A percentile compares a stretch with the other conserved stretches of the same genome.
Evolutionary conservation across 2,113 vertebrate genomes (phyloP).

Genomic region (Pseudopipra pipra): DNA sequence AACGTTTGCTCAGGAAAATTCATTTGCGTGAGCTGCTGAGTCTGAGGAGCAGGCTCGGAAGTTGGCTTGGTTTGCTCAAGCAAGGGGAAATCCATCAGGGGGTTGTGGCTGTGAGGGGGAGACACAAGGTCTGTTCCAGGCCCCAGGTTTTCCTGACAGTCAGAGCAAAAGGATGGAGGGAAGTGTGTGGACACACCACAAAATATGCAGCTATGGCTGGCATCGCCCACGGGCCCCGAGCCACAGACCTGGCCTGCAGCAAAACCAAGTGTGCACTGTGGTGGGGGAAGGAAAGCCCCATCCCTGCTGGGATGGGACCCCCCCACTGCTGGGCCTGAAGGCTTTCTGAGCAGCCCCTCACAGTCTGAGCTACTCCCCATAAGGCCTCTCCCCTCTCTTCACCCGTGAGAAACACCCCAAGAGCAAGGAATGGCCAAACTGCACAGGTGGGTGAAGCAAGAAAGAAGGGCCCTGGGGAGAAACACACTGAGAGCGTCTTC

Average conservation of each 20-base stretch:
- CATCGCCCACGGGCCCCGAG: accelerated
- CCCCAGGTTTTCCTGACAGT: background rate
- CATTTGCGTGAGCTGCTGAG: background rate
- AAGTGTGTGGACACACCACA: background rate
- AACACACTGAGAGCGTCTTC: background rate
- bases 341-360: background rate
- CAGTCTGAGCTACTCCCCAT: background rate
- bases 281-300: background rate
- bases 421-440: background rate
- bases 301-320: background rate
- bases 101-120: background rate
- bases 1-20: background rate
- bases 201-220: background rate
- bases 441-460: background rate
- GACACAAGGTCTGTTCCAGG: background rate
- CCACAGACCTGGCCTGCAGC: background rate
- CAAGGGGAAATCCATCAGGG: background rate
- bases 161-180: background rate
- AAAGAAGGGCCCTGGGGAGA: background rate
- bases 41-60: background rate
- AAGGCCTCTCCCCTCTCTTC: background rate
- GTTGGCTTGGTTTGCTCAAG: background rate
- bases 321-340: background rate
- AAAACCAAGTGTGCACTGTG: background rate
- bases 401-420: background rate